Evolutionary conservation across 2,113 vertebrate species (phyloP), one percentile per base, ranked within the genome.

Genomic region (Calypte anna): DNA sequence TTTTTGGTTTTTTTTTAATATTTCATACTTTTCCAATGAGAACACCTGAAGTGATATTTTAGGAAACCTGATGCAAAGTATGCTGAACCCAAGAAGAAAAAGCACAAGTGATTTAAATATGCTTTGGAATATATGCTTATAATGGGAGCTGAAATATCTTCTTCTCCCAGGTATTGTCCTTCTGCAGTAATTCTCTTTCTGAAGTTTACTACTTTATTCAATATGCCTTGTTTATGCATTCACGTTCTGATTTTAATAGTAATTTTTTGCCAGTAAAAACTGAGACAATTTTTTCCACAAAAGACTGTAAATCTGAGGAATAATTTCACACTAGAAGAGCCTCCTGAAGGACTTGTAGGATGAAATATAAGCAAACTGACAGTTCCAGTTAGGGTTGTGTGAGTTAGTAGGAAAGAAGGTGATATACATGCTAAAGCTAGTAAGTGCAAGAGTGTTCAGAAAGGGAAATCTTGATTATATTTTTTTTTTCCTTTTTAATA

Each of bases 221-320:
- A 0, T 9, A 73, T 25, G 31, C 22, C 30, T 68, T 16, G n/a
- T 20, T 69, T 38, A 28, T 36, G 75, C 0, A 2, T 7, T 12
- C 12, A 13, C 0, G 0, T 46, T 72, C 69, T 33, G 28, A 76
- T 40, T 87, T 78, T 75, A 68, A 91, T 61, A 54, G n/a, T n/a
- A 3, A 6, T 30, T 82, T 72, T 82, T 86, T 36, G 10, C n/a
- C 40, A 31, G 40, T 62, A 62, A 84, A 75, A 85, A 36, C 24
- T 20, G 33, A 74, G 21, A 33, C 55, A 66, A 78, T 69, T 88
- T 19, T 88, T 7, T 75, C 75, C 27, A 84, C 7, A 40, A 70
- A 1, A 33, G 18, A n/a, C 0, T 78, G 58, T 59, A 82, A 75
- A 78, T 43, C 28, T 9, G 44, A 61, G 19, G 53, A 86, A 57